Conservation (phyloP, 1,140 invertebrate species). For the Stegodyphus mimosarum region DNA sequence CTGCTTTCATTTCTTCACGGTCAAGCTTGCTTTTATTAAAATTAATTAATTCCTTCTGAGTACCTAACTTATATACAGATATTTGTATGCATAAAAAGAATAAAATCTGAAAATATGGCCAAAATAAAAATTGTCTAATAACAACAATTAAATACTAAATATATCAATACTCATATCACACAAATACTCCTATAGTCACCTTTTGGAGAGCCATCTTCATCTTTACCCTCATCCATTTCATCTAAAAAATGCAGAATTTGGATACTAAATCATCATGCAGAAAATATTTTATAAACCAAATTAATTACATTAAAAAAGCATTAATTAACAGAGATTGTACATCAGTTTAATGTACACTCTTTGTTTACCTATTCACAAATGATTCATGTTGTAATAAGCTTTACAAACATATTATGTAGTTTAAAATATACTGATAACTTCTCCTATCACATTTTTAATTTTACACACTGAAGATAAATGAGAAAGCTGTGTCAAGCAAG, state of each 20-base stretch:
- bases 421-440: too few species aligned
- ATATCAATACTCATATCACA: too few species aligned
- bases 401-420: neutral
- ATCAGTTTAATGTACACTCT: neutral
- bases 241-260: neutral
- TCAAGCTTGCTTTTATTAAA: neutral
- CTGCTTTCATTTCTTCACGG: neutral
- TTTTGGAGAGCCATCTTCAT: conserved; percentile 39
- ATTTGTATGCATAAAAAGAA: neutral
- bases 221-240: neutral
- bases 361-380: neutral
- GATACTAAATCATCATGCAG: neutral
- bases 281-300: neutral
- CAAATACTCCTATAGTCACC: neutral
- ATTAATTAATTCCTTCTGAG: neutral
- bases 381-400: neutral
- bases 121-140: neutral
- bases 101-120: neutral
- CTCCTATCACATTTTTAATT: too few species aligned
- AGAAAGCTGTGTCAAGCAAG: too few species aligned
- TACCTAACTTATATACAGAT: neutral
- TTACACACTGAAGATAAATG: too few species aligned
- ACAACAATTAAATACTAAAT: neutral
- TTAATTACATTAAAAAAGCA: neutral
- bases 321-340: neutral